Evolutionary conservation across 1,140 invertebrate genomes (phyloP), one percentile per base, ranked within the genome.

Genomic region (Aphis craccivora): DNA sequence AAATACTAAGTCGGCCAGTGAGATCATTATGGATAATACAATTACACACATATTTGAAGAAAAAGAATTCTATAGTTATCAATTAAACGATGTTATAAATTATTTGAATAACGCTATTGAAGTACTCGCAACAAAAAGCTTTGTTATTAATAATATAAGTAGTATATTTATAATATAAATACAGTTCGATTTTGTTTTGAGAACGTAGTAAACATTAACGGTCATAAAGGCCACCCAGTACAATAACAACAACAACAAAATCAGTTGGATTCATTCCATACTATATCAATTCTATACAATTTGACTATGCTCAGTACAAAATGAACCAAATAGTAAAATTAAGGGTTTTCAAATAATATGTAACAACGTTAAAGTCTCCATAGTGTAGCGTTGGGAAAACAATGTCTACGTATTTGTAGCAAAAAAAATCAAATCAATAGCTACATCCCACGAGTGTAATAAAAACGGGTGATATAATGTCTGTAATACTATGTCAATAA

Each of bases 341-440:
- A 22, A 87, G 43, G 84, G 5, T 51, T 9, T 37, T 53, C 8
- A n/a, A 6, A 37, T 51, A 25, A 53, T 51, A 25, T 37, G 87
- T 35, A 11, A 55, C 48, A 23, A 14, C 87, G 87, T 89, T 89
- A 53, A 89, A 89, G 87, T 89, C 87, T 89, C 87, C n/a, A 23
- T 2, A 4, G 6, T 45, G 9, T 30, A n/a, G 14, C 14, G 14
- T 35, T 30, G 3, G 5, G 11, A 18, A 37, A 8, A 23, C 48
- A 23, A 51, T 23, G 9, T 30, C 25, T 25, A n/a, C 25, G 25
- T 11, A 23, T 25, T 40, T 84, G 30, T 18, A 20, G 14, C 40
- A 18, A 18, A 67, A n/a, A 87, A 45, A 45, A 48, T 18, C 25
- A 3, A 25, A n/a, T 48, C 30, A 25, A 87, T 87, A 37, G 35